Conservation (phyloP, 2,797 vertebrate genomes). For the Phoebastria nigripes region DNA sequence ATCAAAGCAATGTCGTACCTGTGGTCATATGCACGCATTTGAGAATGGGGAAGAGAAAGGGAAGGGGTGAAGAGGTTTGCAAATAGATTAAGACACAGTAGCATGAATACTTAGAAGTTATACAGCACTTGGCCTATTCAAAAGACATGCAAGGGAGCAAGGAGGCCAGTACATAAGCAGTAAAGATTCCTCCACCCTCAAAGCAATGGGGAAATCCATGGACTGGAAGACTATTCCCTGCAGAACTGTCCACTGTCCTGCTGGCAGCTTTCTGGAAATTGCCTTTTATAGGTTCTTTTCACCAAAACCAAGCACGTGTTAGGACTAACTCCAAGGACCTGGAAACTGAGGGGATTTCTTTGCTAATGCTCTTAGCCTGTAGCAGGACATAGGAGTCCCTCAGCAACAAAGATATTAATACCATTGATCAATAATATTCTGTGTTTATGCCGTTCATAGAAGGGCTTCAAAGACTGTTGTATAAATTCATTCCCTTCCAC, state of each 20-base stretch:
- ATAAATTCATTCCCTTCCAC: background rate
- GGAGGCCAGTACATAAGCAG: background rate
- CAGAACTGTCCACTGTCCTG: background rate
- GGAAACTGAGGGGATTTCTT: background rate
- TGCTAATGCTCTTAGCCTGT: background rate
- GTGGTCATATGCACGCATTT: rapidly evolving
- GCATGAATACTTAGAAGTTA: background rate
- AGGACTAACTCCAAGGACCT: background rate
- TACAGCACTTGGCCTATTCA: background rate
- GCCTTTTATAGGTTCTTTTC: background rate
- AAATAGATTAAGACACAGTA: background rate
- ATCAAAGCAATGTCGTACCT: slow-evolving; percentile 85
- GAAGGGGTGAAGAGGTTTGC: background rate
- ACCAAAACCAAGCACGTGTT: background rate
- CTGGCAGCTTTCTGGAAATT: background rate
- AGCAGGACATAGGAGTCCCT: background rate
- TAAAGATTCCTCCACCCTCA: background rate
- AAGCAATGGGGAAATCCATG: background rate
- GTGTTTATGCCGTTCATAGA: background rate
- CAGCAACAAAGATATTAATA: background rate
- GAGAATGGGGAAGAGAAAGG: background rate
- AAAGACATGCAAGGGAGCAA: background rate
- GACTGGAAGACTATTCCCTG: background rate
- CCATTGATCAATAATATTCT: background rate
- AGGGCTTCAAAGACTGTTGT: background rate